Base-by-base conservation (phyloP, 2,888 invertebrate species). In the Agrenia bidenticulata region DNA sequence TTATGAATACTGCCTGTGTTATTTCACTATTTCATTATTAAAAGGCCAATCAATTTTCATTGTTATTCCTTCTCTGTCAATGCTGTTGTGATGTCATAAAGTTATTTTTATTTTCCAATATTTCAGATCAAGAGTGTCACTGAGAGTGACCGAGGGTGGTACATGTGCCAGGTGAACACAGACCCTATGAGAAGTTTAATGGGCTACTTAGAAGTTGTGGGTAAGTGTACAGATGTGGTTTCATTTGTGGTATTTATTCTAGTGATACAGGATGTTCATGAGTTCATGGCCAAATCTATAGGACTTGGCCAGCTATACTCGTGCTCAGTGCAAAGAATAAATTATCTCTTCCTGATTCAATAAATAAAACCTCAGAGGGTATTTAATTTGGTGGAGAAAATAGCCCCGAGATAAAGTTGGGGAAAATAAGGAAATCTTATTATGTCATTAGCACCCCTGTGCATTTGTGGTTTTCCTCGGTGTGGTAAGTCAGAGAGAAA, bases 181-280 rank as follows among this genome's bases (percentile, higher is more conserved):
- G 92, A 93, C 81, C 94, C 93, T n/a, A 94, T 94, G 93, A 85
- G 92, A 73, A 74, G 90, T 67, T 85, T 90, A 63, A 90, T 92
- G 79, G 94, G 93, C 62, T 94, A 92, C 80, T 84, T 94, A 37
- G 92, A 93, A 84, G 92, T 94, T 74, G 92, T 93, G 50, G 93
- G 94, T 93, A 79, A 87, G 89, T 64, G 15, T 9, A 26, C 26
- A n/a, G n/a, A n/a, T n/a, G n/a, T n/a, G n/a, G n/a, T n/a, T n/a
- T n/a, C n/a, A n/a, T n/a, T n/a, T n/a, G n/a, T n/a, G n/a, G n/a
- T n/a, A n/a, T n/a, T n/a, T n/a, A n/a, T n/a, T n/a, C n/a, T n/a
- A n/a, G n/a, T n/a, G n/a, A n/a, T n/a, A n/a, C n/a, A n/a, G n/a
- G n/a, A n/a, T n/a, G n/a, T n/a, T n/a, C n/a, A n/a, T n/a, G n/a